These are phyloP conservation scores for Acanthoscelides obtectus DNA, from an alignment of 2,888 invertebrate genomes.

Conservation along the genomic window DNA sequence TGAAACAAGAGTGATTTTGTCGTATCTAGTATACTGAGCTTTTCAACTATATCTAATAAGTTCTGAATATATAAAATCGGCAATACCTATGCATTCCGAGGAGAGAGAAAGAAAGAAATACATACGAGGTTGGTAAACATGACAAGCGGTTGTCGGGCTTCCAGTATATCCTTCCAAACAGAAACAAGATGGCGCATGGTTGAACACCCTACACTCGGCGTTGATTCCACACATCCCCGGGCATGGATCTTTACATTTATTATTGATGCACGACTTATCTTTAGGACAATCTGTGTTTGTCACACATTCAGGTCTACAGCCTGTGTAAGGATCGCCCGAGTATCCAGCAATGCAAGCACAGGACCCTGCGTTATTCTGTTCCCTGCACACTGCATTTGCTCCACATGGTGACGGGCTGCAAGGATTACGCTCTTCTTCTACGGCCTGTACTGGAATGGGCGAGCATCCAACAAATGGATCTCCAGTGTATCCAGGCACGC, in stretches of 20 bases:
- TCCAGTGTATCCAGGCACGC: constrained; percentile 73
- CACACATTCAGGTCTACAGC: constrained; percentile 82
- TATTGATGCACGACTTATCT: constrained; percentile 74
- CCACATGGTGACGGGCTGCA: constrained; percentile 87
- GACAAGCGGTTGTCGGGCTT: constrained; percentile 58
- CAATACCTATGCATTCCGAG: constrained; percentile 6
- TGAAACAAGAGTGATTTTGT: too few species aligned
- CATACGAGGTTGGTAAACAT: constrained; percentile 40
- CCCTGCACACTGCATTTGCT: constrained; percentile 78
- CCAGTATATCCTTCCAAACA: constrained; percentile 76
- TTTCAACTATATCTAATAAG: too few species aligned
- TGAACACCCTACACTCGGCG: constrained; percentile 74
- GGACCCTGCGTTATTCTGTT: constrained; percentile 76
- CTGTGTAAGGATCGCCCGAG: constrained; percentile 81
- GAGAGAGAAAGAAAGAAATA: constrained; percentile 35
- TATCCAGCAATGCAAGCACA: constrained; percentile 79
- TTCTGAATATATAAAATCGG: too few species aligned
- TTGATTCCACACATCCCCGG: constrained; percentile 76
- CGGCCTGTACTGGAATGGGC: constrained; percentile 34
- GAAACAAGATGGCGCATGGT: constrained; percentile 77
- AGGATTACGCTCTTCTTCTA: constrained; percentile 65
- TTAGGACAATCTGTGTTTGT: constrained; percentile 76
- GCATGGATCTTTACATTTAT: constrained; percentile 82
- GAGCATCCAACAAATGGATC: constrained; percentile 79
- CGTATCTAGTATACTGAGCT: too few species aligned